Conservation (phyloP, 2,113 vertebrate genomes). For the Colaptes auratus region DNA sequence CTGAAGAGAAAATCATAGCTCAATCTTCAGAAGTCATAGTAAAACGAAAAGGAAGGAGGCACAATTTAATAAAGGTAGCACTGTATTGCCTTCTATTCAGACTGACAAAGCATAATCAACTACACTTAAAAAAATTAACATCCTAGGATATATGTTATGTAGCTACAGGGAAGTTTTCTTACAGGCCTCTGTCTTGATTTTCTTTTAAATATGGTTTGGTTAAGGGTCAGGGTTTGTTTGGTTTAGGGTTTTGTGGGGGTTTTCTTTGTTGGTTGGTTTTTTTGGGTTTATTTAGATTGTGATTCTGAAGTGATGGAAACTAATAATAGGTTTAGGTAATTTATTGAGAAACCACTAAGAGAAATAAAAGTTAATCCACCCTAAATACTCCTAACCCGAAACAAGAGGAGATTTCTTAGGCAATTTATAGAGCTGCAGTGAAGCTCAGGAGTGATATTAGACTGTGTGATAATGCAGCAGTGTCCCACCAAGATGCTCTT, state of each 20-base stretch:
- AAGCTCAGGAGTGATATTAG: neutral
- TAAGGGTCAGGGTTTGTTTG: neutral
- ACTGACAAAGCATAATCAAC: neutral
- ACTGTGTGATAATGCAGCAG: neutral
- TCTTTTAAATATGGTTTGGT: neutral
- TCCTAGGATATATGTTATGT: neutral
- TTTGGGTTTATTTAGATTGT: neutral
- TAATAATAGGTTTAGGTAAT: neutral
- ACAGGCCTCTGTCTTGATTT: too few species aligned
- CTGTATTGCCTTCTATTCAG: neutral
- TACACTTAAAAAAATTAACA: neutral
- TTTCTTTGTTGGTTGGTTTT: neutral
- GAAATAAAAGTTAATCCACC: neutral
- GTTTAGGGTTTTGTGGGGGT: accelerated
- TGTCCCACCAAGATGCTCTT: neutral
- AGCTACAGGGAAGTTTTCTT: neutral
- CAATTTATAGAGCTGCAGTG: neutral
- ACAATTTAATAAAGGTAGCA: neutral
- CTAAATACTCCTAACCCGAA: neutral
- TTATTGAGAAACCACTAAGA: neutral
- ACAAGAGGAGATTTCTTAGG: neutral
- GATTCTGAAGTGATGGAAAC: neutral
- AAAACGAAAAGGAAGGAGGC: neutral
- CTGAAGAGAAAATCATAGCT: neutral
- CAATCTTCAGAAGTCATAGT: neutral